Conservation (phyloP, 2,113 vertebrate species). For the Nothocercus julius region DNA sequence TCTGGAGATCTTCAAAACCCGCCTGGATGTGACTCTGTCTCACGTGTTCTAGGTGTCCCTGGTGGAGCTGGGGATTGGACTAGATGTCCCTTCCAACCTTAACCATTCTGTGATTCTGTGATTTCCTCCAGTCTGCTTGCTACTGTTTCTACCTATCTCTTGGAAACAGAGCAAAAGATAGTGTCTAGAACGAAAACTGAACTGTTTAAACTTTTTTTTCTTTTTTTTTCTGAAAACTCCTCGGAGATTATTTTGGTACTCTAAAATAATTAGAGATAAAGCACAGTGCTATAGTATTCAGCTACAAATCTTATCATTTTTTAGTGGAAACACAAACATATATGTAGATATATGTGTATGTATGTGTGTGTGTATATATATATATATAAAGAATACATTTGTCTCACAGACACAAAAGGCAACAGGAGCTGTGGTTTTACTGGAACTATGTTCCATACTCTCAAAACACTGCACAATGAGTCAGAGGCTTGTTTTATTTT, state of each 20-base stretch:
- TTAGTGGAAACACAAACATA: not conserved
- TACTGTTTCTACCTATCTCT: not conserved
- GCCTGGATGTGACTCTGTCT: no score
- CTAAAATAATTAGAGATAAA: not conserved
- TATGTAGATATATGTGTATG: no score
- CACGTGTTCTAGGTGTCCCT: no score
- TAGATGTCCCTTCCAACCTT: no score
- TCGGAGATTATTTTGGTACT: not conserved
- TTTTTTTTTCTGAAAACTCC: not conserved
- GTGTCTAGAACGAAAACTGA: not conserved
- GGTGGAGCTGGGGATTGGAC: no score
- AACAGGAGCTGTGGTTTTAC: not conserved
- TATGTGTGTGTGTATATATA: not conserved
- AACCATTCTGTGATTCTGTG: no score
- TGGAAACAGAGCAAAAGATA: not conserved
- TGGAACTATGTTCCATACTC: rapidly evolving
- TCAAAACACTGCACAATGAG: not conserved
- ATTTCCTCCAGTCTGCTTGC: not conserved
- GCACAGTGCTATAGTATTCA: not conserved
- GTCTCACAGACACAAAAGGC: not conserved
- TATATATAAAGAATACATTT: not conserved
- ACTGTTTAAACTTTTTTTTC: not conserved
- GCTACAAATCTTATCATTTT: not conserved
- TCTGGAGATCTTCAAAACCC: no score
- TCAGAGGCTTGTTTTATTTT: not conserved